A percentile compares a stretch with the other conserved stretches of the same genome.
These are phyloP conservation scores for Oreochromis aureus DNA, from an alignment of 2,113 vertebrate genomes.

Conservation along the genomic window DNA sequence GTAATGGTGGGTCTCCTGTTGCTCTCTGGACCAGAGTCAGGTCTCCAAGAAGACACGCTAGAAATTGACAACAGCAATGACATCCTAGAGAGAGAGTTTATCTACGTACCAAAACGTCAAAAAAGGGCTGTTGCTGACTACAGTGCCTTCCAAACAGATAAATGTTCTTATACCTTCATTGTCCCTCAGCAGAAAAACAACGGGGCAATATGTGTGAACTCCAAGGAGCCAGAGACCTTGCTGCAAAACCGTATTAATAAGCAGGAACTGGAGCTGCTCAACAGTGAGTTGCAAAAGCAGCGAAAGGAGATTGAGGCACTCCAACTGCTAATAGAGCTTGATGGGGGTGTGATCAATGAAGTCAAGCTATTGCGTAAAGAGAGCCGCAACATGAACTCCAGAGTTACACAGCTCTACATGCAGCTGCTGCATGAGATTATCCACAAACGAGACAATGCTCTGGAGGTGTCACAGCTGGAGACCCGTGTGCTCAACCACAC, in stretches of 20 bases:
- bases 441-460: conserved; percentile 86
- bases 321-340: conserved; percentile 89
- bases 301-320: conserved; percentile 87
- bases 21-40: conserved; percentile 39
- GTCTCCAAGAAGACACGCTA: conserved; percentile 49
- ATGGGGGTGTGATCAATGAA: conserved; percentile 89
- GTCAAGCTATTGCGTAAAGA: conserved; percentile 91
- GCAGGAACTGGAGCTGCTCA: conserved; percentile 88
- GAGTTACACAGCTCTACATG: conserved; percentile 94
- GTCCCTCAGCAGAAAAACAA: conserved; percentile 91
- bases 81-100: conserved; percentile 72
- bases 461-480: conserved; percentile 89
- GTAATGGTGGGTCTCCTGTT: conserved; percentile 68
- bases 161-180: conserved; percentile 93
- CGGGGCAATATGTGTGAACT: conserved; percentile 91
- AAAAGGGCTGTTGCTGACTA: conserved; percentile 43
- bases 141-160: conserved; percentile 70
- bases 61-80: conserved; percentile 71
- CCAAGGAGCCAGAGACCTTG: conserved; percentile 81
- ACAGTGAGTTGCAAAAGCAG: conserved; percentile 87
- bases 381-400: conserved; percentile 92
- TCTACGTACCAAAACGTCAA: conserved; percentile 73
- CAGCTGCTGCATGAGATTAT: conserved; percentile 94
- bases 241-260: conserved; percentile 85
- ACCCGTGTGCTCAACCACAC: conserved; percentile 90